phyloP scores from a whole-genome alignment of 1,140 invertebrate genomes.

The Drosophila nigromelanica region DNA sequence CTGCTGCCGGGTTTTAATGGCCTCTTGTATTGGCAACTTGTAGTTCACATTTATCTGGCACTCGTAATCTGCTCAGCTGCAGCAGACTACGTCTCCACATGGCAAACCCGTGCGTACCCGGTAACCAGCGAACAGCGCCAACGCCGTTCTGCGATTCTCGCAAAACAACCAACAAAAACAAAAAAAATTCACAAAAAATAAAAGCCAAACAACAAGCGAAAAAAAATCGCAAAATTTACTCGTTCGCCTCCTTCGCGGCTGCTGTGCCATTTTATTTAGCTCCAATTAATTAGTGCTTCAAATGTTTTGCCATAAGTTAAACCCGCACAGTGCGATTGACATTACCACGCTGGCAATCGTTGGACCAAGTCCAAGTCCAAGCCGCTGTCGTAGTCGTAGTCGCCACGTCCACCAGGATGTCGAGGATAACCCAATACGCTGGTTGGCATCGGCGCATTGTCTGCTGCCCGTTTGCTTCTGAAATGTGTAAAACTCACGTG shows the following conservation, averaged over 20 bases:
- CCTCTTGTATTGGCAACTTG: slow-evolving; percentile 83
- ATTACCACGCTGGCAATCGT: slow-evolving; percentile 74
- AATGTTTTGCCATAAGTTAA: slow-evolving; percentile 84
- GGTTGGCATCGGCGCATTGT: slow-evolving; percentile 49
- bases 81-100: slow-evolving; percentile 26
- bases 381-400: slow-evolving; percentile 25
- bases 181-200: slow-evolving; percentile 15
- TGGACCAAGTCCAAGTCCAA: slow-evolving; percentile 38
- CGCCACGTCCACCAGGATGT: slow-evolving; percentile 7
- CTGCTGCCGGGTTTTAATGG: slow-evolving; percentile 76
- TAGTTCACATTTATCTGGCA: slow-evolving; percentile 81
- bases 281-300: slow-evolving; percentile 84
- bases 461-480: slow-evolving; percentile 66
- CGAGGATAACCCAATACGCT: slow-evolving; percentile 17
- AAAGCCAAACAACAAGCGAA: slow-evolving; percentile 28
- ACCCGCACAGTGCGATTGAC: slow-evolving; percentile 81
- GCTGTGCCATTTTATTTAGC: slow-evolving; percentile 84
- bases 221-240: slow-evolving; percentile 55
- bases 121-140: slow-evolving; percentile 50
- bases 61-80: slow-evolving; percentile 71
- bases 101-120: slow-evolving; percentile 60
- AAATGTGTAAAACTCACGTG: slow-evolving; percentile 82
- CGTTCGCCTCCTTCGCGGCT: slow-evolving; percentile 48
- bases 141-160: slow-evolving; percentile 43
- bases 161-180: slow-evolving; percentile 8